These are phyloP conservation scores for Mycetomoellerius zeteki DNA, from an alignment of 1,140 invertebrate genomes.

Conservation along the genomic window DNA sequence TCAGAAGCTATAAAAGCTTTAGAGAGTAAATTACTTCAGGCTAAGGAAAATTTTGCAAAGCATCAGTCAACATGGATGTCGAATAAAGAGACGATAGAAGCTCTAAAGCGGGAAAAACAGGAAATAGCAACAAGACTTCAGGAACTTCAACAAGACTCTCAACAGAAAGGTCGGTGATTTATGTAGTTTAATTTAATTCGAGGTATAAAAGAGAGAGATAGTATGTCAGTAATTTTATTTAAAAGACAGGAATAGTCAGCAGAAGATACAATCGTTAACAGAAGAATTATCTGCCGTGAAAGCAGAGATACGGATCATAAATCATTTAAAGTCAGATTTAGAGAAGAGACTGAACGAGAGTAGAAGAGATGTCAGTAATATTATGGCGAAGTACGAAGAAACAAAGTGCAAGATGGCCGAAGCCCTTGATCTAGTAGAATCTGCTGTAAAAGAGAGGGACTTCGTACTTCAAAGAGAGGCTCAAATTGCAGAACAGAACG, in stretches of 20 bases:
- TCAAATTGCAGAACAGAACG: conserved; percentile 81
- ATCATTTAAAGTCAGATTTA: conserved; percentile 74
- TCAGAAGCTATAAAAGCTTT: conserved; percentile 84
- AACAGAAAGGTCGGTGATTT: conserved; percentile 70
- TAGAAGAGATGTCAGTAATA: conserved; percentile 66
- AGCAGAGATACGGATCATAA: conserved; percentile 74
- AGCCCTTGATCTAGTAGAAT: conserved; percentile 86
- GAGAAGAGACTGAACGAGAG: conserved; percentile 79
- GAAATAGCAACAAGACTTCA: conserved; percentile 71
- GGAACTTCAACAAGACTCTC: conserved; percentile 70
- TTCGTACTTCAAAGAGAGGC: conserved; percentile 86
- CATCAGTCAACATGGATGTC: conserved; percentile 81
- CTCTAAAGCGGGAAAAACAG: conserved; percentile 79
- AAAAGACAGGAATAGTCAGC: conserved; percentile 78
- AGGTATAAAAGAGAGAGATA: neutral
- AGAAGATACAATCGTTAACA: conserved; percentile 75
- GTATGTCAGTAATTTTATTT: conserved; percentile 55
- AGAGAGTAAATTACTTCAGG: conserved; percentile 81
- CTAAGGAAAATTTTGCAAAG: conserved; percentile 82
- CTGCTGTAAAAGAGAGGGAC: conserved; percentile 86
- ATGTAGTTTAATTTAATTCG: conserved; percentile 34
- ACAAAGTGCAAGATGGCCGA: conserved; percentile 85
- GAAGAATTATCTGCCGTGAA: conserved; percentile 75
- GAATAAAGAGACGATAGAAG: conserved; percentile 79
- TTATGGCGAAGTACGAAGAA: conserved; percentile 79